Conservation (phyloP, 2,113 vertebrate genomes). For the Scalopus aquaticus region DNA sequence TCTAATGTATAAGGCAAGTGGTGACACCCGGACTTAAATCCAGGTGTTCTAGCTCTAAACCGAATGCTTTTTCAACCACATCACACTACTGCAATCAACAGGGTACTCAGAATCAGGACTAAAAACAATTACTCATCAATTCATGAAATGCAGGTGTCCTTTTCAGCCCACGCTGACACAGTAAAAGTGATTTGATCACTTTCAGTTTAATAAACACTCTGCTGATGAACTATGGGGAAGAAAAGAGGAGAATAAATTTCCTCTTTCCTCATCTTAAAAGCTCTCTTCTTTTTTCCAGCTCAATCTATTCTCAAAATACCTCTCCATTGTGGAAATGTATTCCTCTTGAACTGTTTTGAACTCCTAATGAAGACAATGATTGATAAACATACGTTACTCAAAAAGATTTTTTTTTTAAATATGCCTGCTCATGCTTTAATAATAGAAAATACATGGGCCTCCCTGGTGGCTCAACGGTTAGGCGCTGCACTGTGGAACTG, state of each 20-base stretch:
- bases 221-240: background rate
- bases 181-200: constrained; percentile 66
- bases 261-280: background rate
- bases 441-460: too few species aligned
- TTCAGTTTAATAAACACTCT: constrained; percentile 54
- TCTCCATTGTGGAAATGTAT: background rate
- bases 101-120: constrained; percentile 69
- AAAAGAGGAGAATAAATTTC: background rate
- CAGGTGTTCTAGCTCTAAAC: constrained; percentile 72
- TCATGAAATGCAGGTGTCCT: constrained; percentile 76
- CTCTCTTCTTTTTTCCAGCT: background rate
- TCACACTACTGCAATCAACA: constrained; percentile 69
- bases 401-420: background rate
- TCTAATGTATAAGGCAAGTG: constrained; percentile 55
- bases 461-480: too few species aligned
- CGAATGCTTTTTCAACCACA: constrained; percentile 44
- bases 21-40: constrained; percentile 38
- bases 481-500: too few species aligned
- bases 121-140: constrained; percentile 77
- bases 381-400: background rate
- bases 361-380: background rate
- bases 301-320: background rate
- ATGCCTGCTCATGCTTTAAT: background rate
- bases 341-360: background rate
- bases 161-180: constrained; percentile 59